Evolutionary conservation across 2,113 vertebrate genomes (phyloP).

Genomic region (Abramis brama): DNA sequence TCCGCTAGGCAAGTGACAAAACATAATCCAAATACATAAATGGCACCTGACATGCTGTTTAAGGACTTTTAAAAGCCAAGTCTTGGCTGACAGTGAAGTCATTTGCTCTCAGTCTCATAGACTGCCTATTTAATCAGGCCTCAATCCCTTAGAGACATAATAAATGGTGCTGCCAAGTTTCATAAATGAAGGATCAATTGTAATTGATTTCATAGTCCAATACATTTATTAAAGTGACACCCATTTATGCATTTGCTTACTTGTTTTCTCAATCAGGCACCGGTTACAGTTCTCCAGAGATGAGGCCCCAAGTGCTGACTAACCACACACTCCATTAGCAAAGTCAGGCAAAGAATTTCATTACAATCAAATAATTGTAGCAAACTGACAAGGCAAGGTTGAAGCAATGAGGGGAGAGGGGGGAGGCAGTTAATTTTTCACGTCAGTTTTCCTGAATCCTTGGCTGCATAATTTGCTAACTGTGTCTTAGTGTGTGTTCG

Average conservation of each 20-base stretch:
- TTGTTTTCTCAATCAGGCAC: constrained; percentile 67
- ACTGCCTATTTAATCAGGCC: constrained; percentile 73
- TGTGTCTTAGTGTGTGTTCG: constrained; percentile 57
- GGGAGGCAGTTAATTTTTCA: constrained; percentile 58
- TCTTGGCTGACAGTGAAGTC: constrained; percentile 68
- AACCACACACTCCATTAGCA: constrained; percentile 58
- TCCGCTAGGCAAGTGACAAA: constrained; percentile 59
- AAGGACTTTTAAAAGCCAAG: constrained; percentile 64
- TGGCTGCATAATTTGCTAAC: constrained; percentile 63
- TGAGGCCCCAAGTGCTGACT: constrained; percentile 46
- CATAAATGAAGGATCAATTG: constrained; percentile 79
- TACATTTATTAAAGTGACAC: constrained; percentile 82
- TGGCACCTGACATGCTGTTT: constrained; percentile 67
- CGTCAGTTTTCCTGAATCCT: constrained; percentile 53
- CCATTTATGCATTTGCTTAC: constrained; percentile 72
- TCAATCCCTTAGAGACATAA: constrained; percentile 72
- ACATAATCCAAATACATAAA: constrained; percentile 61
- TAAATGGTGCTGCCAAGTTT: constrained; percentile 79
- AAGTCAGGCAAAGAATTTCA: constrained; percentile 60
- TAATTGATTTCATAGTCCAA: constrained; percentile 80
- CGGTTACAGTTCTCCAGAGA: constrained; percentile 43
- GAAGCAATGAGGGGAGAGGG: background rate
- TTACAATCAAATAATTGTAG: constrained; percentile 64
- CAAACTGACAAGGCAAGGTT: constrained; percentile 40
- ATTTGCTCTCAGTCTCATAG: constrained; percentile 51